Conservation (phyloP, 1,140 invertebrate species). For the Hestina assimilis region DNA sequence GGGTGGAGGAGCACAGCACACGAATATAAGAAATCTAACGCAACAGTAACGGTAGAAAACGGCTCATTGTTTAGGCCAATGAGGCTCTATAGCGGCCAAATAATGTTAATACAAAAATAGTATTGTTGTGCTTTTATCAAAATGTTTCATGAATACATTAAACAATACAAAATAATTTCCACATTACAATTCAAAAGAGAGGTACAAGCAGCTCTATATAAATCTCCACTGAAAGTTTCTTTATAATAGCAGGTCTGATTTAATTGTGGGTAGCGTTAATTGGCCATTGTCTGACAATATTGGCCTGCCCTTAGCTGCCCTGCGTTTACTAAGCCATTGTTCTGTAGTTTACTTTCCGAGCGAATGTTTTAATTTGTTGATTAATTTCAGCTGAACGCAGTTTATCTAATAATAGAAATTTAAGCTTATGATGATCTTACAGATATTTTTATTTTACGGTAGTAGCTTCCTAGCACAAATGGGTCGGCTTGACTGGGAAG, state of each 20-base stretch:
- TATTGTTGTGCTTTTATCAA: too few species aligned
- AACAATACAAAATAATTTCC: not conserved
- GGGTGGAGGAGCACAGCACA: too few species aligned
- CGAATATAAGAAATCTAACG: too few species aligned
- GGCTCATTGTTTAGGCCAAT: too few species aligned
- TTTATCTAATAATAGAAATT: not conserved
- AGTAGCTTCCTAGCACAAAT: too few species aligned
- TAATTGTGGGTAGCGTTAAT: slow-evolving; percentile 75
- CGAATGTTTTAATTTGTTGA: slow-evolving; percentile 29
- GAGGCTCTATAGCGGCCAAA: too few species aligned
- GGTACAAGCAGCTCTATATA: slow-evolving; percentile 38
- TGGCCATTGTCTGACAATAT: slow-evolving; percentile 69
- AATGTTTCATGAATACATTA: not conserved
- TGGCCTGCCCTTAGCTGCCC: slow-evolving; percentile 53
- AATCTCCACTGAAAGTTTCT: slow-evolving; percentile 28
- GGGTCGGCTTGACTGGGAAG: too few species aligned
- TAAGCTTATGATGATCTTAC: not conserved
- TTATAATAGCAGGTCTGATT: slow-evolving; percentile 61
- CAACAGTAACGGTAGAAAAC: too few species aligned
- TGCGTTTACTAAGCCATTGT: slow-evolving; percentile 52
- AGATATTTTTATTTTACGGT: not conserved
- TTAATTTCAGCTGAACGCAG: slow-evolving; percentile 1
- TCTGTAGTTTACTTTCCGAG: slow-evolving; percentile 28
- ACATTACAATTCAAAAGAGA: not conserved
- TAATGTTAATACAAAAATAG: too few species aligned